Base-by-base conservation (phyloP, 1,140 invertebrate genomes). In the Gryon sp. region DNA sequence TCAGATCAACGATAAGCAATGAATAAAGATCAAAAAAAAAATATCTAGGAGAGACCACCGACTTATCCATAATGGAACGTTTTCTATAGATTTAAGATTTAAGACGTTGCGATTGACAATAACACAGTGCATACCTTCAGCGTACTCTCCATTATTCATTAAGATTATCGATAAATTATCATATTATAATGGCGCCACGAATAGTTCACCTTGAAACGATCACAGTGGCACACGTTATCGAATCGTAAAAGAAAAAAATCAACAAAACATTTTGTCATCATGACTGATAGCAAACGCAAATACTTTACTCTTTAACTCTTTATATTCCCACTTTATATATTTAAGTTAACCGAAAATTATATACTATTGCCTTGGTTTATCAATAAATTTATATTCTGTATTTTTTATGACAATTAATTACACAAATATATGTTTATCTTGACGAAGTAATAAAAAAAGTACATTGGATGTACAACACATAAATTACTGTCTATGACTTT, bases 111-210 rank as follows among this genome's bases (percentile, higher is more conserved):
- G 80, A 83, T 83, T 82, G 84, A 86, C 83, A 85, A 84, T 85
- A 82, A 83, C 76, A 83, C 80, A 82, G 80, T 81, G 78, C 81
- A 76, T 76, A 82, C 68, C 28, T 76, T 59, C 62, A 46, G 28
- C 50, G 69, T 66, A 53, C 75, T 46, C 52, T 85, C 77, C 80
- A 85, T 86, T 86, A 84, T 86, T 86, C 81, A 86, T 84, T 60
- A 46, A 80, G 77, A 84, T 86, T 83, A 85, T 83, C 84, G 68
- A 84, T 82, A 79, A 84, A 84, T 86, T 86, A 86, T 83, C 82
- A 83, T 83, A 84, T 81, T 78, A 79, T 82, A 84, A 86, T 80
- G 78, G 74, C 78, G 77, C 53, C 76, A 72, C 76, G 76, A 75
- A 76, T 83, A 78, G 63, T 82, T 69, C 38, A 50, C 79, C 69